Percentiles rank a stretch among this genome's conserved stretches.
Conservation (phyloP, 2,888 invertebrate genomes). For the Trichogramma evanescens region DNA sequence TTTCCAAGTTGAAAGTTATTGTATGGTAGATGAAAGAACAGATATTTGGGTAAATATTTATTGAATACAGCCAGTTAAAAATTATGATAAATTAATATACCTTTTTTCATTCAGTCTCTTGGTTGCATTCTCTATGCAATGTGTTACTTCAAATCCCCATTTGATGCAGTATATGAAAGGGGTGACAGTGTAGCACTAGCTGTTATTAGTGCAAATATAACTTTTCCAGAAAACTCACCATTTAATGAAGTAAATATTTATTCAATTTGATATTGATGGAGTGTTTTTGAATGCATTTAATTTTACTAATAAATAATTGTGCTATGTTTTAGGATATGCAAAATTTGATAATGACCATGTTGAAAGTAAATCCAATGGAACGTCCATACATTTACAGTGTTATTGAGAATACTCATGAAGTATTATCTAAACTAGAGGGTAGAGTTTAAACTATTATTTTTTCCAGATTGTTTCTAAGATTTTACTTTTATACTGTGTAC, state of each 20-base stretch:
- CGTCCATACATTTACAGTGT: conserved; percentile 70
- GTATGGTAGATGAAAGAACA: conserved; percentile 73
- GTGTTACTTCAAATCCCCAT: conserved; percentile 79
- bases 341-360: conserved; percentile 61
- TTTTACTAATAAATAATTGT: not conserved
- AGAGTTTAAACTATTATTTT: conserved; percentile 47
- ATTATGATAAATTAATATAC: conserved; percentile 6
- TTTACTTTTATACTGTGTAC: conserved; percentile 1
- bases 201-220: conserved; percentile 67
- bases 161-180: conserved; percentile 73
- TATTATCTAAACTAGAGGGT: conserved; percentile 54
- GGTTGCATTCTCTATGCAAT: conserved; percentile 81
- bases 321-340: conserved; percentile 57
- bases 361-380: conserved; percentile 69
- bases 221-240: conserved; percentile 63
- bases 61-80: not conserved
- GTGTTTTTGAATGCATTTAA: no score
- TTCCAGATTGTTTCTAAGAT: not conserved
- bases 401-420: conserved; percentile 56
- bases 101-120: conserved; percentile 55
- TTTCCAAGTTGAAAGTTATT: conserved; percentile 75
- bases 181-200: conserved; percentile 84
- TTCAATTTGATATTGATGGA: no score
- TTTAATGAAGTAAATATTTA: conserved; percentile 53
- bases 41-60: conserved; percentile 70